These are phyloP conservation scores for Apus apus DNA, from an alignment of 2,113 vertebrate genomes.

Conservation along the genomic window DNA sequence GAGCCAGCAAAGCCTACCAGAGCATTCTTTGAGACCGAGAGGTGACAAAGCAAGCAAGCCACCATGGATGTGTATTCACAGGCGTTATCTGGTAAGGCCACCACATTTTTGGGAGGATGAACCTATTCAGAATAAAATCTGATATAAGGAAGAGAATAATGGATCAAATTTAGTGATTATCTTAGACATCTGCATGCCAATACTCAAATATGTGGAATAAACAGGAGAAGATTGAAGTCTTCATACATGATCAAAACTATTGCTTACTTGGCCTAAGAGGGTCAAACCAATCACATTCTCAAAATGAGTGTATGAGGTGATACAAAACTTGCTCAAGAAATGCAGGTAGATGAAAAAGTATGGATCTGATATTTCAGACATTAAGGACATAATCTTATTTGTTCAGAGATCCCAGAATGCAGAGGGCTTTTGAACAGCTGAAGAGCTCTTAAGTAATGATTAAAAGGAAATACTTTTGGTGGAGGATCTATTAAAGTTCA, in stretches of 20 bases:
- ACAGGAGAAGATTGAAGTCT: background rate
- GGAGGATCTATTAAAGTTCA: background rate
- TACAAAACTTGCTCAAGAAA: background rate
- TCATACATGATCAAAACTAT: background rate
- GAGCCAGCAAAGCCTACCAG: background rate
- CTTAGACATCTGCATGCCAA: background rate
- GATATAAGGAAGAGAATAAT: background rate
- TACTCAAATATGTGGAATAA: background rate
- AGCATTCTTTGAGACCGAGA: background rate
- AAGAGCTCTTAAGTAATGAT: background rate
- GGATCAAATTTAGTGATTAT: background rate
- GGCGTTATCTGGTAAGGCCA: background rate
- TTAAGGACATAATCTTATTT: background rate
- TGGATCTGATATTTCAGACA: background rate
- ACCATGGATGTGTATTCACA: background rate
- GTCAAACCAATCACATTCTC: background rate
- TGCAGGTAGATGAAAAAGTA: background rate
- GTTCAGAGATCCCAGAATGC: background rate
- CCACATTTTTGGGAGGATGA: background rate
- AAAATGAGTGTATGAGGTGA: background rate
- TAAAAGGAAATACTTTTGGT: background rate
- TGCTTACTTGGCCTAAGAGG: background rate
- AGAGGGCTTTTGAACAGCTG: background rate
- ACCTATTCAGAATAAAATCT: background rate
- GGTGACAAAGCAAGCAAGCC: background rate